Conservation (phyloP, 2,888 invertebrate species). For the Sepiola atlantica region DNA sequence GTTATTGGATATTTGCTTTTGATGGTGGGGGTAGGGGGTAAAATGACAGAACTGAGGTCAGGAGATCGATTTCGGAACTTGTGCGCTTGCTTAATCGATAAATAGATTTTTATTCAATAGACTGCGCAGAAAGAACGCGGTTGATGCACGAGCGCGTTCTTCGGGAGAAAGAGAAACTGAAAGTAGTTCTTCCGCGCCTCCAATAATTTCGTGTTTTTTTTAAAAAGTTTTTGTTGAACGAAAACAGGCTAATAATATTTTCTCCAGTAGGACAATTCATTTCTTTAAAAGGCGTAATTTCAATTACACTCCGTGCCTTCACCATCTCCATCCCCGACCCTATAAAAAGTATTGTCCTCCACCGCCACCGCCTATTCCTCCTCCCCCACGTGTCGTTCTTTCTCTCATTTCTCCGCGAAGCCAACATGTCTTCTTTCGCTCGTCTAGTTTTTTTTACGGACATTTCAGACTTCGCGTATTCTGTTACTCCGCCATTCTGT, state of each 20-base stretch:
- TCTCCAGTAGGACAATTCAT: neutral
- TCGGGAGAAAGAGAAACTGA: neutral
- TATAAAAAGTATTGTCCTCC: too few species aligned
- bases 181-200: neutral
- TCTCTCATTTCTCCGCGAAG: too few species aligned
- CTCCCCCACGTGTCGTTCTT: too few species aligned
- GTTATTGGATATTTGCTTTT: neutral
- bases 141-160: neutral
- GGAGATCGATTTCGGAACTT: conserved; percentile 21
- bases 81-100: neutral
- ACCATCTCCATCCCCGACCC: neutral
- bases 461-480: too few species aligned
- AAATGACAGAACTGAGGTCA: neutral
- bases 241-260: neutral
- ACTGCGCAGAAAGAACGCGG: neutral
- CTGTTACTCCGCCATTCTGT: too few species aligned
- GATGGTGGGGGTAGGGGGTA: neutral
- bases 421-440: too few species aligned
- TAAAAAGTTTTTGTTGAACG: too few species aligned
- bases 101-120: conserved; percentile 21
- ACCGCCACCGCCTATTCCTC: too few species aligned
- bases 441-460: too few species aligned
- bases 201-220: neutral
- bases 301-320: neutral
- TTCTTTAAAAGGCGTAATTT: conserved; percentile 8